Conservation (phyloP, 2,888 invertebrate genomes). For the Norana najaformis region DNA sequence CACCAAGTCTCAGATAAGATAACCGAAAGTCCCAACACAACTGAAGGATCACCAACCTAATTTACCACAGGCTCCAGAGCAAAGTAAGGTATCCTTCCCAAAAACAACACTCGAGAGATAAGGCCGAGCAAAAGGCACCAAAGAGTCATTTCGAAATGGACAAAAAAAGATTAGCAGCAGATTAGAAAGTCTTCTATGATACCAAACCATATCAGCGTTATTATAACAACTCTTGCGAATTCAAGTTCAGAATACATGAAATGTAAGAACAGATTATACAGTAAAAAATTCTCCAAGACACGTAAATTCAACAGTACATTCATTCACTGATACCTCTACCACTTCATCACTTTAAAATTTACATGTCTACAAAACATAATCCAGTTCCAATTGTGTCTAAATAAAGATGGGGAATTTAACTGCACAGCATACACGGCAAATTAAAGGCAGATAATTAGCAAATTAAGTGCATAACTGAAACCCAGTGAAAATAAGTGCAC, state of each 20-base stretch:
- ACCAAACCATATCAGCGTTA: background rate
- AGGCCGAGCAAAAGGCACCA: background rate
- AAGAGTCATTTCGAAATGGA: background rate
- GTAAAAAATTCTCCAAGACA: background rate
- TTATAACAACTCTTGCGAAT: background rate
- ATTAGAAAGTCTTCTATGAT: background rate
- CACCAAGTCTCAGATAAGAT: background rate
- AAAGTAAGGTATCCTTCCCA: background rate
- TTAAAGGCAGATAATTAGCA: conserved; percentile 2
- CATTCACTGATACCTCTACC: background rate
- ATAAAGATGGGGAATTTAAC: background rate
- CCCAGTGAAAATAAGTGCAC: conserved; percentile 13
- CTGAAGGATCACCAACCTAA: background rate
- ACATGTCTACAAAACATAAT: background rate
- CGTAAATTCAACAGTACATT: background rate
- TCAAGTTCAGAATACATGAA: background rate
- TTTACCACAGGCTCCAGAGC: background rate
- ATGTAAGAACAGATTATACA: background rate
- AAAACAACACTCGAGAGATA: background rate
- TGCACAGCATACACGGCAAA: background rate
- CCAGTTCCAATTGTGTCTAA: background rate
- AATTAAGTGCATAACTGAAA: no score
- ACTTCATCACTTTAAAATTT: background rate
- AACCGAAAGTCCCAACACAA: background rate
- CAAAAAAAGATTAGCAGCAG: background rate